phyloP scores from a whole-genome alignment of 2,113 vertebrate species.

The Pollimyrus isidori region DNA sequence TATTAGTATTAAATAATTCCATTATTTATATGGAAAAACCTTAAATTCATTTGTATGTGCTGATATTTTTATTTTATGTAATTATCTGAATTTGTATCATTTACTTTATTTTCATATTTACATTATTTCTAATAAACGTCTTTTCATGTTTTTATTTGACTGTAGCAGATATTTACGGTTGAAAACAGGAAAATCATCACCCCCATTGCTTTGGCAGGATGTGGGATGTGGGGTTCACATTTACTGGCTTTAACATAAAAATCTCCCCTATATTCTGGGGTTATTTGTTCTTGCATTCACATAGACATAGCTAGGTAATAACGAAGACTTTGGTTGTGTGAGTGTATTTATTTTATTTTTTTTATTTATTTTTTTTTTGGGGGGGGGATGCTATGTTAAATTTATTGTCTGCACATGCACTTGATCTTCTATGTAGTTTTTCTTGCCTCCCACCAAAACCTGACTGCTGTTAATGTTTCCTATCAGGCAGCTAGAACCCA shows the following conservation, averaged over 20 bases:
- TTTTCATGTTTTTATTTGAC: neutral
- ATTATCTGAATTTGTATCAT: neutral
- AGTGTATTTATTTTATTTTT: neutral
- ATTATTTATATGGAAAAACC: neutral
- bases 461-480: conserved; percentile 11
- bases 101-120: neutral
- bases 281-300: neutral
- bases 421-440: neutral
- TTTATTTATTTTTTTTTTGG: neutral
- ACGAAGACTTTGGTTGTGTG: neutral
- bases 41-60: neutral
- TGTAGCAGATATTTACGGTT: neutral
- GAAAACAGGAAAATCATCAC: neutral
- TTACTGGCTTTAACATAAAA: neutral
- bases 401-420: conserved; percentile 7
- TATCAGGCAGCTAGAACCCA: conserved; percentile 78
- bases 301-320: neutral
- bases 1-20: neutral
- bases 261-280: neutral
- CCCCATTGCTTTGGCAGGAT: too few species aligned
- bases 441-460: neutral
- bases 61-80: neutral
- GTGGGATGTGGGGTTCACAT: too few species aligned
- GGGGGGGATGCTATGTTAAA: neutral
- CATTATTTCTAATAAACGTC: neutral